Evolutionary conservation across 1,140 invertebrate genomes (phyloP).

Genomic region (Zaprionus tsacasi): DNA sequence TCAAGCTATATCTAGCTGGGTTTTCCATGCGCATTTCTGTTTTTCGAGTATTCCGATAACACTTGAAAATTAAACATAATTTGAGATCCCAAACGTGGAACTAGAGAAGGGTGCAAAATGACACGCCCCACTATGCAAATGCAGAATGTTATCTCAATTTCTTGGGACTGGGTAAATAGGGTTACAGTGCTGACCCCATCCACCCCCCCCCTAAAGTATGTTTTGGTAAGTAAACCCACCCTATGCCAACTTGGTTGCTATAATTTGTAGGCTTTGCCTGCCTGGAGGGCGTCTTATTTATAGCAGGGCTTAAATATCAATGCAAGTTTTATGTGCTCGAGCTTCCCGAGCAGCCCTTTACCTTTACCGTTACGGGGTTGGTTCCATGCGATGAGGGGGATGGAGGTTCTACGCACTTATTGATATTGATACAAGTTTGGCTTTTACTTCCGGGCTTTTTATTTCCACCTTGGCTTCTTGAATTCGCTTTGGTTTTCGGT

Average conservation of each 20-base stretch:
- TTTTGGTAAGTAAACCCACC: slow-evolving; percentile 53
- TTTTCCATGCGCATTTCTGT: neutral
- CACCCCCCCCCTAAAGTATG: neutral
- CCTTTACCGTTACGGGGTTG: slow-evolving; percentile 3
- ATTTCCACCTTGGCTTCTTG: slow-evolving; percentile 42
- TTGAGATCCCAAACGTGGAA: slow-evolving; percentile 13
- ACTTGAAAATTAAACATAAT: slow-evolving; percentile 40
- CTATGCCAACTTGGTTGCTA: slow-evolving; percentile 39
- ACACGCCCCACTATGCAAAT: slow-evolving; percentile 61
- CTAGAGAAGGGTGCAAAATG: slow-evolving; percentile 41
- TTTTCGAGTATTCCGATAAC: slow-evolving; percentile 4
- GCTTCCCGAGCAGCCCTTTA: slow-evolving; percentile 48
- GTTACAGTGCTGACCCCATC: neutral
- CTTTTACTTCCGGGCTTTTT: slow-evolving; percentile 21
- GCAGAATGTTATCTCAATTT: slow-evolving; percentile 65
- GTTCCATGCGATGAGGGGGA: neutral
- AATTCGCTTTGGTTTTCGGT: slow-evolving; percentile 35
- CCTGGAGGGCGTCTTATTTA: slow-evolving; percentile 79
- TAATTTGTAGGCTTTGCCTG: slow-evolving; percentile 78
- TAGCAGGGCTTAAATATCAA: slow-evolving; percentile 79
- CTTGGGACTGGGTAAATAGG: neutral
- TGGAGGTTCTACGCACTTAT: slow-evolving; percentile 50
- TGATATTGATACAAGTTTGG: slow-evolving; percentile 80
- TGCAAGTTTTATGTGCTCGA: slow-evolving; percentile 63
- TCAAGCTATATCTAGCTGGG: neutral